Evolutionary conservation across 2,797 vertebrate species (phyloP), one percentile per base, ranked within the genome.

Genomic region (Coregonus sp.): DNA sequence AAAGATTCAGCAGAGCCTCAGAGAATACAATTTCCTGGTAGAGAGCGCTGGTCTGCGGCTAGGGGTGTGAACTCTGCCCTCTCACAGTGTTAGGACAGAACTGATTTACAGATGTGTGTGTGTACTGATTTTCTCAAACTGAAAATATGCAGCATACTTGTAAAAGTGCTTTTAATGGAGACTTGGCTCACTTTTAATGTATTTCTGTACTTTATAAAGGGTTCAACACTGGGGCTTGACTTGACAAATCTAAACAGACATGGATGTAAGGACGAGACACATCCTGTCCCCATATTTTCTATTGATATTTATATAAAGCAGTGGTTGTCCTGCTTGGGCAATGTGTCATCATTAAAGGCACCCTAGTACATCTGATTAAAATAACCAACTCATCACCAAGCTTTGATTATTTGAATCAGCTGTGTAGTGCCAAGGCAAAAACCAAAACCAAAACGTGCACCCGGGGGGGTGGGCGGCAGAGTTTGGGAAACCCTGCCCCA

Each of bases 1-100:
- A 83, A 74, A 72, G 74, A 75, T 83, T 85, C 86, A 85, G 51
- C 76, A 14, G 51, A 84, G 83, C 73, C 78, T 80, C 76, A 78
- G 79, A 85, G 80, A 86, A 78, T 82, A 79, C 66, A 18, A 68
- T 81, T 84, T 84, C 86, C 78, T 84, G 66, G 74, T 75, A 79
- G 79, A 72, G 74, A 52, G 54, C 33, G 68, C 11, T 47, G 54
- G 73, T 74, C 78, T 66, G 37, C 37, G 51, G 31, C 56, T 56
- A 25, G 66, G 74, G 73, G 75, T 69, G 72, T 59, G 35, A 54
- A 31, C 68, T 59, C 18, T 65, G 71, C 47, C 16, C 68, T 59
- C 47, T 3, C 25, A 29, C 7, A 66, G 61, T 29, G 20, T 29
- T 65, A 65, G 63, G 29, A 29, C 33, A 33, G 29, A 35, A 68